phyloP scores from a whole-genome alignment of 2,113 vertebrate species.

The Leiothrix lutea region DNA sequence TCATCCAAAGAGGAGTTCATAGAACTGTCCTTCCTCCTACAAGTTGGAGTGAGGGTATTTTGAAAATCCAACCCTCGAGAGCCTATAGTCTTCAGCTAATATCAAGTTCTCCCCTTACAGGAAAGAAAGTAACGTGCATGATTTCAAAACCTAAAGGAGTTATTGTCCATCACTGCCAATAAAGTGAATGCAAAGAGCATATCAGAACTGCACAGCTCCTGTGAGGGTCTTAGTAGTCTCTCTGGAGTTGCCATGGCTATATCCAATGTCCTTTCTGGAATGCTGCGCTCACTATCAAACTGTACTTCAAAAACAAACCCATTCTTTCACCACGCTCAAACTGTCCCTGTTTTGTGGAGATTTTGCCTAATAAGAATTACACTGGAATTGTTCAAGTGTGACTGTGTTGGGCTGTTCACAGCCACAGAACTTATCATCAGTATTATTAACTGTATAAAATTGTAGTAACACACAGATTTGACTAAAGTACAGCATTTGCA shows the following conservation, averaged over 20 bases:
- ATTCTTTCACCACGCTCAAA: neutral
- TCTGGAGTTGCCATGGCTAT: neutral
- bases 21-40: neutral
- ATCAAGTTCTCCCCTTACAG: neutral
- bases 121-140: neutral
- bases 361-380: neutral
- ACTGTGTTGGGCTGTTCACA: neutral
- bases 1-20: neutral
- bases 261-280: neutral
- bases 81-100: neutral
- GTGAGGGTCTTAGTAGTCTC: accelerated
- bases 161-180: neutral
- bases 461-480: neutral
- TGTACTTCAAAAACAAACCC: neutral
- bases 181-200: neutral
- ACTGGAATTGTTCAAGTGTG: neutral
- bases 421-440: neutral
- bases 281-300: neutral
- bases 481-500: neutral
- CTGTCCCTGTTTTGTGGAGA: neutral
- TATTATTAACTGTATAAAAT: neutral
- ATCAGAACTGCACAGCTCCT: neutral
- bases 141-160: neutral
- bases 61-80: neutral
- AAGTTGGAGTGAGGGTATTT: neutral